Percentiles rank a stretch among this genome's conserved stretches.
These are phyloP conservation scores for Masnerella sp. DNA, from an alignment of 2,888 invertebrate species.

Conservation along the genomic window DNA sequence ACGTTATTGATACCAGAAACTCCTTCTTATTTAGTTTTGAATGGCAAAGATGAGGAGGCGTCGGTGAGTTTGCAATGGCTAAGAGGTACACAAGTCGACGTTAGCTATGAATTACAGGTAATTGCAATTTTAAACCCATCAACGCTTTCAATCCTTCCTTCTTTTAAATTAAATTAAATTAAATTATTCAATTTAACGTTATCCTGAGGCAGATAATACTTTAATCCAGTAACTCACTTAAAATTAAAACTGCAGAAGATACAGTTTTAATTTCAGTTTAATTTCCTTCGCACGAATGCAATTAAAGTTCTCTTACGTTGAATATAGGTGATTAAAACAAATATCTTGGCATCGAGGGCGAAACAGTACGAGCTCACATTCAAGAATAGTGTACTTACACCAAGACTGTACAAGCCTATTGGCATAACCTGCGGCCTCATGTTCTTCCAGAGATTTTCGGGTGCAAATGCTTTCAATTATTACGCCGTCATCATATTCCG, in stretches of 20 bases:
- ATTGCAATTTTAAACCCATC: no score
- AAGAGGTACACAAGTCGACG: conserved; percentile 88
- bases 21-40: conserved; percentile 89
- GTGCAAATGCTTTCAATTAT: conserved; percentile 90
- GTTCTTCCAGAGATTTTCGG: conserved; percentile 92
- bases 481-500: conserved; percentile 92
- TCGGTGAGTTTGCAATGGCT: conserved; percentile 86
- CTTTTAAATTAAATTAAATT: no score
- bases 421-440: conserved; percentile 88
- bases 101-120: conserved; percentile 83
- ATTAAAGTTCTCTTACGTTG: no score
- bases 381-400: conserved; percentile 73
- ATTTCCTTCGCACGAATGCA: background rate
- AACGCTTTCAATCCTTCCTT: no score
- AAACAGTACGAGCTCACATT: conserved; percentile 75
- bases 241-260: no score
- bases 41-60: conserved; percentile 87
- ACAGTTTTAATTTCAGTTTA: no score
- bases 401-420: conserved; percentile 83
- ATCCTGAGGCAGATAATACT: no score
- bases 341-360: conserved; percentile 74
- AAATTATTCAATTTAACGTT: no score
- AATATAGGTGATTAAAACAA: conserved; percentile 75
- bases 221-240: no score
- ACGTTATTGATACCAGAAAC: conserved; percentile 92